Conservation (phyloP, 2,888 invertebrate genomes). For the Pachydiplax longipennis region DNA sequence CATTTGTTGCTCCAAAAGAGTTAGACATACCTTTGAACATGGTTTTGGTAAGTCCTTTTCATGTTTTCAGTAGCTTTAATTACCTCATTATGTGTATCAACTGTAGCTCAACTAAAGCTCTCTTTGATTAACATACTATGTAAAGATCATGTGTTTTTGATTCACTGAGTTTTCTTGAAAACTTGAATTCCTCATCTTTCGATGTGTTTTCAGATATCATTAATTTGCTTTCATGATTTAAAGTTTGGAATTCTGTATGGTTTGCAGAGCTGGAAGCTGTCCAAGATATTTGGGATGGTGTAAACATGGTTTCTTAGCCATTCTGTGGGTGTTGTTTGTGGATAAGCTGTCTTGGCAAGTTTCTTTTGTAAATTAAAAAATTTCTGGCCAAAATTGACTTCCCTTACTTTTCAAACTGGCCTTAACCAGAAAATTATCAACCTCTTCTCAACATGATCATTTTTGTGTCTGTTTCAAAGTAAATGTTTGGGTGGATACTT, state of each 20-base stretch:
- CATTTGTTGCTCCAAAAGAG: conserved; percentile 75
- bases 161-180: not conserved
- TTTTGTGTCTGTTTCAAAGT: not conserved
- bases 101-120: not conserved
- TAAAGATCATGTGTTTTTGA: not conserved
- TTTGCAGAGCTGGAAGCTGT: conserved; percentile 37
- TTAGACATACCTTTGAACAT: conserved; percentile 81
- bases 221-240: conserved; percentile 1
- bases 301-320: conserved; percentile 35
- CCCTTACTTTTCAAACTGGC: not conserved
- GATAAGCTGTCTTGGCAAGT: conserved; percentile 39
- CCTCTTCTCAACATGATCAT: not conserved
- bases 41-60: conserved; percentile 67
- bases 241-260: conserved; percentile 35
- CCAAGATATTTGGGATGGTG: conserved; percentile 37
- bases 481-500: not conserved
- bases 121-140: conserved; percentile 1
- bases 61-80: not conserved
- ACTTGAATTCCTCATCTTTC: not conserved
- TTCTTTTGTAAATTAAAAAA: conserved; percentile 35
- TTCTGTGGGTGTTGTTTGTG: conserved; percentile 44
- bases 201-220: not conserved
- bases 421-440: not conserved
- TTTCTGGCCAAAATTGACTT: not conserved
- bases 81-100: not conserved